These are phyloP conservation scores for Heliconius ethilla DNA, from an alignment of 2,888 invertebrate genomes.

Conservation along the genomic window DNA sequence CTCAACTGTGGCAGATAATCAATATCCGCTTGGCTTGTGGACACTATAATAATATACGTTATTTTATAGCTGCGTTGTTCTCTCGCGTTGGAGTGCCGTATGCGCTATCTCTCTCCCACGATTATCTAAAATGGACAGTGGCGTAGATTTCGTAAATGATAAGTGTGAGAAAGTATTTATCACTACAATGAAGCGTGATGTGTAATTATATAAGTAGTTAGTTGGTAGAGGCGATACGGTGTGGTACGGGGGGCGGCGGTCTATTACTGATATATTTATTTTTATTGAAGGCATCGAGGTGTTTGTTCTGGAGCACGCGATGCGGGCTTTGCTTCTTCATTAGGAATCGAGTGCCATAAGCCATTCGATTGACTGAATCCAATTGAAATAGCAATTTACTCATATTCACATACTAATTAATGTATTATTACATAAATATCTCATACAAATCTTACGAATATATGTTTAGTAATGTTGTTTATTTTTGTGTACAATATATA, in stretches of 20 bases:
- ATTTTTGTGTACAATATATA: neutral
- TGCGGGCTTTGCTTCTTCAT: slow-evolving; percentile 65
- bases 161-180: slow-evolving; percentile 83
- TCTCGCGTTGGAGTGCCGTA: slow-evolving; percentile 49
- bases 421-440: slow-evolving; percentile 31
- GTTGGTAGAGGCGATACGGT: slow-evolving; percentile 65
- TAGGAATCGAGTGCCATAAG: slow-evolving; percentile 54
- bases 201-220: slow-evolving; percentile 81
- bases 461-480: slow-evolving; percentile 3
- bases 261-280: slow-evolving; percentile 72
- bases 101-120: slow-evolving; percentile 67
- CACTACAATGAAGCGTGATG: slow-evolving; percentile 81
- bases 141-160: slow-evolving; percentile 83
- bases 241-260: slow-evolving; percentile 46
- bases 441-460: neutral
- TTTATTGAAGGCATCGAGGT: slow-evolving; percentile 66
- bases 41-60: slow-evolving; percentile 82
- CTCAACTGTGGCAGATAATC: slow-evolving; percentile 83
- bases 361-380: slow-evolving; percentile 63
- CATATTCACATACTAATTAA: slow-evolving; percentile 9
- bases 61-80: slow-evolving; percentile 72
- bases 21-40: slow-evolving; percentile 84
- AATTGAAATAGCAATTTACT: slow-evolving; percentile 46
- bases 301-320: slow-evolving; percentile 61
- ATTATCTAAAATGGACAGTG: slow-evolving; percentile 82